Conservation (phyloP, 2,888 invertebrate species). For the Zaprionus lineosus region DNA sequence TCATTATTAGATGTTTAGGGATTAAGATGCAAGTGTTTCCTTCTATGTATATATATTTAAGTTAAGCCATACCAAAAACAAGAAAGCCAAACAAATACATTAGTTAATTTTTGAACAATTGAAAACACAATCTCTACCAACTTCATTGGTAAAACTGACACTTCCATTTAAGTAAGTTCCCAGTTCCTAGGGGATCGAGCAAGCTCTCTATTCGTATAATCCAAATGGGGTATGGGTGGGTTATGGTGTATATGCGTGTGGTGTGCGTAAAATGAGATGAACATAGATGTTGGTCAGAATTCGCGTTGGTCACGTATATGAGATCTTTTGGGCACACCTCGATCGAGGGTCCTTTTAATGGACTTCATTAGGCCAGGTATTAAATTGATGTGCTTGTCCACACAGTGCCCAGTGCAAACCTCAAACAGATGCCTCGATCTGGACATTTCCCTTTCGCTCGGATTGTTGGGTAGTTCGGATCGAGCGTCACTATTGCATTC, state of each 20-base stretch:
- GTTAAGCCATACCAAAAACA: slow-evolving; percentile 49
- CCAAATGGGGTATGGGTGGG: too few relatives aligned
- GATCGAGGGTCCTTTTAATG: slow-evolving; percentile 71
- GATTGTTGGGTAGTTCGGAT: slow-evolving; percentile 49
- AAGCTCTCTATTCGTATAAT: too few relatives aligned
- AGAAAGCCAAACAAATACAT: slow-evolving; percentile 10
- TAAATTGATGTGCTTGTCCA: slow-evolving; percentile 74
- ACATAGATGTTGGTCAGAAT: neutral
- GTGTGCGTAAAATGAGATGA: neutral
- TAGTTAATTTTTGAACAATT: too few relatives aligned
- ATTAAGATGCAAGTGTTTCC: slow-evolving; percentile 7
- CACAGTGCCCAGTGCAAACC: slow-evolving; percentile 70
- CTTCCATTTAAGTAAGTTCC: too few relatives aligned
- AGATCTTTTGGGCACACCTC: slow-evolving; percentile 54
- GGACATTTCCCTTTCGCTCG: slow-evolving; percentile 62
- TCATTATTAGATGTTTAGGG: slow-evolving; percentile 55
- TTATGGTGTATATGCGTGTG: too few relatives aligned
- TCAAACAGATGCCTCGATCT: slow-evolving; percentile 74
- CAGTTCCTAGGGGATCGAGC: too few relatives aligned
- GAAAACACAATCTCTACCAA: too few relatives aligned
- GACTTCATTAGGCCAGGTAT: slow-evolving; percentile 73
- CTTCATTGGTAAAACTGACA: too few relatives aligned
- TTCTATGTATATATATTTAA: slow-evolving; percentile 31
- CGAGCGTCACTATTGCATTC: slow-evolving; percentile 71
- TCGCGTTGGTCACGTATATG: slow-evolving; percentile 22